These are phyloP conservation scores for Drosophila buzzatii DNA, from an alignment of 2,888 invertebrate species.

Conservation along the genomic window DNA sequence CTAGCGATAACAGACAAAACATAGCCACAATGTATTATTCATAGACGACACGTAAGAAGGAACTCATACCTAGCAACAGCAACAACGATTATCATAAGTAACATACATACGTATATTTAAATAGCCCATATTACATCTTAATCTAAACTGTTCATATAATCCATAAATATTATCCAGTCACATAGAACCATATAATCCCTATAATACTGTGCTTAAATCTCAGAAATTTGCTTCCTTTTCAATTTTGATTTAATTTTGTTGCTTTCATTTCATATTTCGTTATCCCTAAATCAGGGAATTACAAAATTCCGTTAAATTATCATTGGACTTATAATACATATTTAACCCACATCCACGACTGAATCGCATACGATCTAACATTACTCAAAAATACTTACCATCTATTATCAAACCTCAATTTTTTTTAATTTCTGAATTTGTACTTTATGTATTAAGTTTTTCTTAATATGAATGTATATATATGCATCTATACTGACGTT, in stretches of 20 bases:
- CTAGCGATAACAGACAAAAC: constrained; percentile 21
- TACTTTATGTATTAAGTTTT: background rate
- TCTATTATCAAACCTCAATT: background rate
- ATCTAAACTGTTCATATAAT: background rate
- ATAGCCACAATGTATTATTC: constrained; percentile 73
- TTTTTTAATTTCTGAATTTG: background rate
- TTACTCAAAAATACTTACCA: background rate
- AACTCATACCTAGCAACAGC: constrained; percentile 75
- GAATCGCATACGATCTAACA: background rate
- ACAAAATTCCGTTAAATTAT: background rate
- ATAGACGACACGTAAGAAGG: constrained; percentile 39
- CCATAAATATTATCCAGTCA: background rate
- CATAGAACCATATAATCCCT: background rate
- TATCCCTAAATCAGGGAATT: constrained; percentile 11
- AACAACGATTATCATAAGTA: constrained; percentile 32
- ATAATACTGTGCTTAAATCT: background rate
- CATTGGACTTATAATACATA: background rate
- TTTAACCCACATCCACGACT: background rate
- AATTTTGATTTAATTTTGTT: constrained; percentile 13
- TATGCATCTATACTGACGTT: constrained; percentile 29
- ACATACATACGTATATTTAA: background rate
- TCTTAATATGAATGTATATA: constrained; percentile 55
- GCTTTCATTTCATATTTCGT: constrained; percentile 6
- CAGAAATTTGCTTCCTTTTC: constrained; percentile 1
- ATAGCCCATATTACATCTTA: background rate